Base-by-base conservation (phyloP, 2,888 invertebrate genomes). In the Matsumyia berberina region DNA sequence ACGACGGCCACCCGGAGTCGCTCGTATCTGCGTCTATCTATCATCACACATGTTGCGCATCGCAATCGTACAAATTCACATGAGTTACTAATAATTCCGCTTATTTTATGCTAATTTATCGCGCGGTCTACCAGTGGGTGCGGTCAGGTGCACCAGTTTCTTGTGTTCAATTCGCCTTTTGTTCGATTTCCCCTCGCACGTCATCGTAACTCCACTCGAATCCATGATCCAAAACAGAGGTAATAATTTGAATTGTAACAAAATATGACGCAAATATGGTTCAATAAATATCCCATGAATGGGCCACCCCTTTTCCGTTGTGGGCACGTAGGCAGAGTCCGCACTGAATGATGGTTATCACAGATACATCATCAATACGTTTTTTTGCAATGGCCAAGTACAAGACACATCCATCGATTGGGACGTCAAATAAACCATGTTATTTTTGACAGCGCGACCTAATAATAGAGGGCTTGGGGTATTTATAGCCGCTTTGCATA, bases 401-500 rank as follows among this genome's bases (percentile, higher is more conserved):
- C 67, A 74, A 85, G 58, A 80, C 69, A 80, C 69, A 85, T 85
- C 80, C 85, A 85, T 85, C 85, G 85, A 74, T 74, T 64, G 33
- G 80, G 51, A 80, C 80, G 85, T 85, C 85, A 85, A 74, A 85
- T 85, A 85, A 85, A 85, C 69, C 39, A 80, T 80, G 85, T 85
- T 85, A 80, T 76, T 85, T 85, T 85, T 85, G 85, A 85, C 80
- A 80, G 74, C 37, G 58, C 85, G 85, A 85, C 85, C 85, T 80
- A 85, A 80, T 85, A 85, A 70, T 80, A 57, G 70, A 85, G 73
- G 85, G 80, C 73, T 58, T 74, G 80, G 49, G 69, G 85, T 85
- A 85, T 85, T 80, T 80, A 80, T 85, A 80, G 85, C 74, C 57
- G 53, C 74, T 80, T 85, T 76, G 85, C 85, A 85, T 85, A 76